Base-by-base conservation (phyloP, 1,140 invertebrate species). In the Drosophila hydei region DNA sequence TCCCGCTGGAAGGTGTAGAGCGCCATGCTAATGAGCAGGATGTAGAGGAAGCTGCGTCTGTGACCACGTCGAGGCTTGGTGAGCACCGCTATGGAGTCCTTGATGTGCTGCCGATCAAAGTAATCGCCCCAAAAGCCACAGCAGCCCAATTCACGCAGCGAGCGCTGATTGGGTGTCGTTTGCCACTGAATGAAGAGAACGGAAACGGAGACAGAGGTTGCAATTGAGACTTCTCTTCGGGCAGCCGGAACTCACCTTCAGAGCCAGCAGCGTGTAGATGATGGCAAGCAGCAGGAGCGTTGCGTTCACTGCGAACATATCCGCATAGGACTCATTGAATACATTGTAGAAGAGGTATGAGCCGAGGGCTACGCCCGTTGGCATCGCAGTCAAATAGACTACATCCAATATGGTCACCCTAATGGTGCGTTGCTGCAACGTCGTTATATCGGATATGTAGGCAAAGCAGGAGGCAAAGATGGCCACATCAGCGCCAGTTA, bases 1-100 rank as follows among this genome's bases (percentile, higher is more conserved):
- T 96, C 95, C 84, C 96, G 93, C 91, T 96, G 96, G 71, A 96
- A 96, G 42, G 95, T 95, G 77, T 96, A 96, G 9, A 96, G 92
- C 1, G 93, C 93, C 95, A 96, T 96, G 4, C 94, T 93, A 7
- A 95, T 68, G 2, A 96, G 92, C 1, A 96, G 76, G 6, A 96
- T 92, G 83, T 94, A 93, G 4, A 96, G 89, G 60, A 94, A 94
- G n/a, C 92, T 71, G 59, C 95, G 92, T 12, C 93, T 88, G 54
- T 93, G 92, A 3, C 93, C 91, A 0, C 87, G 52, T 27, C 96
- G 92, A 8, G 76, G 89, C 67, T 93, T 95, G 0, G 92, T 89
- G 7, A 96, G 63, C 0, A 95, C 95, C 6, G 88, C 89, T 0
- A 94, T 42, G 0, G 95, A 96, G 11, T 93, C 92, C 7, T 92